Base-by-base conservation (phyloP, 1,140 invertebrate species). In the Papilio xuthus region DNA sequence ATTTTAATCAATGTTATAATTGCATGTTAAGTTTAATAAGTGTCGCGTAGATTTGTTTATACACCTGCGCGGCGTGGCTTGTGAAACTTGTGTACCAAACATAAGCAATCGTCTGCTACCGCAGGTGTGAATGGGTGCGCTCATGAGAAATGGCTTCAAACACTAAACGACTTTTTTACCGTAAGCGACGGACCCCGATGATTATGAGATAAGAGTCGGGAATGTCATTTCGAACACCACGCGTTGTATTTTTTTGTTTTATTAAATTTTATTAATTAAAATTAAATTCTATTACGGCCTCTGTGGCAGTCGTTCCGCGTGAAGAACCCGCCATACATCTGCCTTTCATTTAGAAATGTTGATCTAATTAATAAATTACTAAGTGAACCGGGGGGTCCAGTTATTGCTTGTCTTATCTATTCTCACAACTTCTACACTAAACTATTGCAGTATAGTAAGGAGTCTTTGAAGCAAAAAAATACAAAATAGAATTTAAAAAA, bases 241-340 rank as follows among this genome's bases (percentile, higher is more conserved):
- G 82, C 82, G 78, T 78, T 81, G 80, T 76, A 67, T 67, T 67
- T 82, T 78, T 77, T 80, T 83, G 75, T 80, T 83, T 83, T 81
- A 83, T 82, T 78, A 81, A 82, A 83, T 82, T 85, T 83, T 81
- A 82, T 85, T 84, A 85, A 86, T 86, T 85, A 86, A 83, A 86
- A 83, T 78, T 79, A 84, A 80, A 84, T 83, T 85, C 80, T 78
- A 79, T 80, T 78, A 71, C 78, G 79, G 77, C 78, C 70, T 80
- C 78, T 78, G 77, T 50, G 80, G 72, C 75, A 60, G 73, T 60
- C 74, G 77, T 79, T 79, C 63, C 78, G 78, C 77, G 79, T 80
- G 81, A 82, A 78, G 69, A 80, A 71, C 78, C 78, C 23, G 71
- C 72, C 37, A 76, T 63, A 78, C 82, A 83, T 81, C 82, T 83